These are phyloP conservation scores for Phalacrocorax brasilianus DNA, from an alignment of 2,113 vertebrate genomes.

Conservation along the genomic window DNA sequence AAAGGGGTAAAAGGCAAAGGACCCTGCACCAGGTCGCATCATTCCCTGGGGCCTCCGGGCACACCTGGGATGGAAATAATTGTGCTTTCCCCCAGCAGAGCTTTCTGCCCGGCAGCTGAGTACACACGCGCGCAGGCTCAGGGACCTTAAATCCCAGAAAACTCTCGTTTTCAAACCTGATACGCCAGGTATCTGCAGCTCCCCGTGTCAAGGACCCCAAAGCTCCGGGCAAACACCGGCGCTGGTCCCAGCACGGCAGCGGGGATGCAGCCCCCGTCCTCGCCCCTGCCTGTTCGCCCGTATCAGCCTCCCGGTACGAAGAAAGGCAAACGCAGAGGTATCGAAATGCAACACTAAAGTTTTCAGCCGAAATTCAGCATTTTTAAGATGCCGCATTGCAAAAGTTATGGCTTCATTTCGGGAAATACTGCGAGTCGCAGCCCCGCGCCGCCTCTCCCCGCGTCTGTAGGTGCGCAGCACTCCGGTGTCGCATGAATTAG, in stretches of 20 bases:
- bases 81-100: neutral
- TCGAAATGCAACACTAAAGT: accelerated
- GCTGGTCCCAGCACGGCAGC: accelerated
- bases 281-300: accelerated
- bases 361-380: accelerated
- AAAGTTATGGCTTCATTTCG: neutral
- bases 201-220: neutral
- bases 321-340: accelerated
- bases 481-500: accelerated
- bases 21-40: neutral
- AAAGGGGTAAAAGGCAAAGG: neutral
- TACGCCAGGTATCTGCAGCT: accelerated
- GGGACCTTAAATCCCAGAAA: neutral
- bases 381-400: accelerated
- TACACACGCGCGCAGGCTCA: accelerated
- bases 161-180: neutral
- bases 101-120: accelerated
- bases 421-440: accelerated
- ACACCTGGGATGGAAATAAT: neutral
- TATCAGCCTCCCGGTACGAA: accelerated
- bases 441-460: neutral
- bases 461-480: neutral
- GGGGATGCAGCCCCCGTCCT: neutral
- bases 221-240: accelerated
- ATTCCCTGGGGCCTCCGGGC: accelerated